Evolutionary conservation across 1,140 invertebrate genomes (phyloP), one percentile per base, ranked within the genome.

Genomic region (Drosophila subpulchrella): DNA sequence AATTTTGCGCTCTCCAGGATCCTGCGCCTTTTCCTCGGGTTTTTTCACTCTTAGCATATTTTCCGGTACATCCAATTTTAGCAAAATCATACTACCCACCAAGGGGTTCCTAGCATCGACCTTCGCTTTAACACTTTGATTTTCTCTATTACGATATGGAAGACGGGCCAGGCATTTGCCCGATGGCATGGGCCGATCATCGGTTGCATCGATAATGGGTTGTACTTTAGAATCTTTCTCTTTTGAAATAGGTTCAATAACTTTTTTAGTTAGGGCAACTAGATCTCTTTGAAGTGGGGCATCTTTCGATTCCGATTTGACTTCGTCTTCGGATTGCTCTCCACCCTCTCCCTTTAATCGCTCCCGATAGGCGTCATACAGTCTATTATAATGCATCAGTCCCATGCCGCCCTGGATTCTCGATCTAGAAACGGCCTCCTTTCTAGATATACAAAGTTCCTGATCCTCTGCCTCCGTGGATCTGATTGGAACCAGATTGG

Each of bases 281-380:
- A 4, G 6, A 10, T 61, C 36, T 13, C 58, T 20, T 41, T 32
- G 27, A 3, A 6, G 27, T 24, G 50, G 10, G 11, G 38, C 11
- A 39, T 39, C 38, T 39, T 39, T 39, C 38, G 13, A 39, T 0
- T 39, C 38, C 11, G 11, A 13, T n/a, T 39, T 20, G 20, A 0
- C 15, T 1, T 20, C 42, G 7, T 38, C 24, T 20, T 54, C 51
- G 0, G 0, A 7, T 2, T 41, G 50, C 10, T 34, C 50, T 15
- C 11, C 34, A 20, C 13, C 47, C 0, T 42, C 54, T 7, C 54
- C 56, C 17, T 48, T 67, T 4, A 71, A 7, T 1, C 61, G 60
- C 6, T 59, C 58, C 5, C 63, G 36, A 62, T 86, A 77, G 5
- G 79, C 83, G 10, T 76, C 36, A 46, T 79, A 86, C 0, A 86